These are phyloP conservation scores for Siniperca knerii DNA, from an alignment of 2,113 vertebrate genomes.

Conservation along the genomic window DNA sequence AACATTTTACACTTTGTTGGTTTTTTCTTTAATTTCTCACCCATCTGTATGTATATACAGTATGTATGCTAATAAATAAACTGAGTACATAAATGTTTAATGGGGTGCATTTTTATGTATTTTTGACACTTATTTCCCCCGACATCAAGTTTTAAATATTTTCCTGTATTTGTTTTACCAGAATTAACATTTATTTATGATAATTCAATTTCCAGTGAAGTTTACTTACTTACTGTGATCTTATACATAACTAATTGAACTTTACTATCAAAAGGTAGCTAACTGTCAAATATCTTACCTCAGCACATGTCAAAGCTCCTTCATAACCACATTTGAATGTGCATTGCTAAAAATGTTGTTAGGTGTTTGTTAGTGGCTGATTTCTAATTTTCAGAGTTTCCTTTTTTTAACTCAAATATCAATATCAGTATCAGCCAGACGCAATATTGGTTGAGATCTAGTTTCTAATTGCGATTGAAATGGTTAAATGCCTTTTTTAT, in stretches of 20 bases:
- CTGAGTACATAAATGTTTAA: neutral
- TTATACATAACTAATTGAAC: too few species aligned
- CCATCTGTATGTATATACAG: neutral
- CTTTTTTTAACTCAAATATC: neutral
- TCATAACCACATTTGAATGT: neutral
- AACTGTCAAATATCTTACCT: neutral
- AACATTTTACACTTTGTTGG: too few species aligned
- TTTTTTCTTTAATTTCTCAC: too few species aligned
- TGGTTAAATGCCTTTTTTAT: neutral
- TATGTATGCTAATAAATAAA: neutral
- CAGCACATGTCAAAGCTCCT: neutral
- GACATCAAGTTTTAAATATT: neutral
- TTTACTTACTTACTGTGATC: neutral
- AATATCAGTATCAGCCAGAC: neutral
- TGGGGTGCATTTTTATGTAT: neutral
- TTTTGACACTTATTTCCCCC: neutral
- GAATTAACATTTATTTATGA: neutral
- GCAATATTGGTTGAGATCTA: neutral
- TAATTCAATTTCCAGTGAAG: neutral
- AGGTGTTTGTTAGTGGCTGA: neutral
- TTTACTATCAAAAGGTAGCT: too few species aligned
- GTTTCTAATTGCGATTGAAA: neutral
- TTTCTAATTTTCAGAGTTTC: neutral
- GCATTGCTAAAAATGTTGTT: neutral
- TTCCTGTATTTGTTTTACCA: neutral